Evolutionary conservation across 2,113 vertebrate species (phyloP).

Genomic region (Arvicanthis niloticus): DNA sequence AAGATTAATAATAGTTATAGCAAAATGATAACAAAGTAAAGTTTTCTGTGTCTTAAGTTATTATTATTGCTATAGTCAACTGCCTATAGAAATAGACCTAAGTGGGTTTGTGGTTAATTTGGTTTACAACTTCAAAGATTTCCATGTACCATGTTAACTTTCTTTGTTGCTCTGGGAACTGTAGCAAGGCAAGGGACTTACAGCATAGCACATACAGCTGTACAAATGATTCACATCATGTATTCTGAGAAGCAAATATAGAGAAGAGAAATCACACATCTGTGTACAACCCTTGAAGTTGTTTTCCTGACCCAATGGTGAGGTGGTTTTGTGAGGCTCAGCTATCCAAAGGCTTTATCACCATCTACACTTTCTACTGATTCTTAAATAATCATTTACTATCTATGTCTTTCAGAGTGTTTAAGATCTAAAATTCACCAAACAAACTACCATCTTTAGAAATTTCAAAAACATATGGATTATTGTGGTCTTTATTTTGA

Average conservation of each 20-base stretch:
- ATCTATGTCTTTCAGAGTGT: rapidly evolving
- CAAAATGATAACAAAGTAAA: neutral
- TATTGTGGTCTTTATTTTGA: neutral
- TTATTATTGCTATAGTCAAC: neutral
- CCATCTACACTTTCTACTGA: rapidly evolving
- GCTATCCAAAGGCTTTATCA: neutral
- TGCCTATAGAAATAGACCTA: neutral
- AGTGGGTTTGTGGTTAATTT: neutral
- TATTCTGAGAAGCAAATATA: rapidly evolving
- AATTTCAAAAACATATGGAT: neutral
- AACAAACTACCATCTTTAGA: neutral
- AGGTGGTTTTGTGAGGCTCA: neutral
- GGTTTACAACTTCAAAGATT: neutral
- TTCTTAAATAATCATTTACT: neutral
- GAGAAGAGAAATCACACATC: neutral
- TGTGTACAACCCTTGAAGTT: neutral
- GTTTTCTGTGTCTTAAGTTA: neutral
- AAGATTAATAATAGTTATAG: neutral
- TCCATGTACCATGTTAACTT: rapidly evolving
- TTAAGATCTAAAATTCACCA: neutral
- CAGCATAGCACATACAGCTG: rapidly evolving
- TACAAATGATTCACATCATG: neutral
- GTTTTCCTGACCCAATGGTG: neutral
- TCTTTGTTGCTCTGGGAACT: neutral
- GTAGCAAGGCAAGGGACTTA: neutral